Base-by-base conservation (phyloP, 2,113 vertebrate genomes). In the Anoura caudifer region DNA sequence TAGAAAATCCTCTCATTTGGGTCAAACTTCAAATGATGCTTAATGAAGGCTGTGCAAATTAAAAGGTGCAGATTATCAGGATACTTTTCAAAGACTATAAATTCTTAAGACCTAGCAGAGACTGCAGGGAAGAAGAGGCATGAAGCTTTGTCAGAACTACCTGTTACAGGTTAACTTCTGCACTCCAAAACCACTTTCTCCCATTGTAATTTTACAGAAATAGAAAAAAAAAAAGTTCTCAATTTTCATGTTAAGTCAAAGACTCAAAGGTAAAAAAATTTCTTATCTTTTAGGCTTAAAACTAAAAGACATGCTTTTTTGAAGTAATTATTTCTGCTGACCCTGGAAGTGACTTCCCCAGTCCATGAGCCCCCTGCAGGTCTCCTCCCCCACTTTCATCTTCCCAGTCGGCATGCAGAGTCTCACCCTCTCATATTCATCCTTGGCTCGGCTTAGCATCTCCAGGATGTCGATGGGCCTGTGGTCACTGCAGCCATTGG, bases 371-470 rank as follows among this genome's bases (percentile, higher is more conserved):
- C 10, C 20, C 36, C 31, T 28, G 4, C 0, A 59, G 4, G 38
- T 10, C 52, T 47, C n/a, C 11, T 38, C 9, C 9, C 2, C 22
- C 47, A 5, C 36, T 36, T 19, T 6, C 22, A 28, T 84, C 11
- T 47, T 86, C 50, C 69, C 19, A 13, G 54, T 31, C 5, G 56
- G 59, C 24, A 56, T 11, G 11, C 85, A 63, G 56, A 67, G n/a
- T 15, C 98, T 99, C 98, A 99, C 99, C 98, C 99, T 98, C 96
- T 99, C 99, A 91, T 99, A 99, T 91, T 99, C 99, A 97, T 99
- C 99, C 98, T 99, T 99, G 95, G 99, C 99, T 98, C 99, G 99
- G 98, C 99, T 99, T 45, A 99, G 99, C 97, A 99, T 99, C 97
- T 99, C 99, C 97, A 99, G 97, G 97, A 99, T 99, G 97, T 99